phyloP scores from a whole-genome alignment of 2,888 invertebrate genomes.

The Hipparchia semele region DNA sequence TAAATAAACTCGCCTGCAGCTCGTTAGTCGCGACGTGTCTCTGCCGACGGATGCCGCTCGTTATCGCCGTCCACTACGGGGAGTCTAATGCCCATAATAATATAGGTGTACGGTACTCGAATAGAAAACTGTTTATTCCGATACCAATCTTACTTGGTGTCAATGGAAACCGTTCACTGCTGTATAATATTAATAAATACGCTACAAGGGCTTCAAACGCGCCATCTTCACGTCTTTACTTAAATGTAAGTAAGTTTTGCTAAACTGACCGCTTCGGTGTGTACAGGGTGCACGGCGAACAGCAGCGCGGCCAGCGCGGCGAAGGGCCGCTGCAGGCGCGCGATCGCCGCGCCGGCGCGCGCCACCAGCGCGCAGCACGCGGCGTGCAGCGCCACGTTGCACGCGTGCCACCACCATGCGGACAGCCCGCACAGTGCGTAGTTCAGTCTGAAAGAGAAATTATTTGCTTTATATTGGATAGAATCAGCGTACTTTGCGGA shows the following conservation, averaged over 20 bases:
- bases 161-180: too few relatives aligned
- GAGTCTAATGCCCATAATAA: background rate
- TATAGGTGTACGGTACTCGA: background rate
- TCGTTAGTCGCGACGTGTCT: conserved; percentile 12
- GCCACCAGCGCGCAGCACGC: conserved; percentile 89
- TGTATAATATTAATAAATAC: too few relatives aligned
- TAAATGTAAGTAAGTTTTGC: too few relatives aligned
- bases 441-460: conserved; percentile 86
- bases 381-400: conserved; percentile 90
- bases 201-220: too few relatives aligned
- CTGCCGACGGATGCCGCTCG: conserved; percentile 1
- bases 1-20: background rate
- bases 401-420: conserved; percentile 91
- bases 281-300: conserved; percentile 94
- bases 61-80: conserved; percentile 5
- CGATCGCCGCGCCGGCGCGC: conserved; percentile 86
- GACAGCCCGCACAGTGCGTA: conserved; percentile 87
- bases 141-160: too few relatives aligned
- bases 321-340: conserved; percentile 86
- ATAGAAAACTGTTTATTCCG: too few relatives aligned
- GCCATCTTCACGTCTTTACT: too few relatives aligned
- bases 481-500: too few relatives aligned
- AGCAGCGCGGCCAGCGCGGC: conserved; percentile 88
- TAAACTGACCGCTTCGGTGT: conserved; percentile 93
- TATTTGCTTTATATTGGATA: background rate